A percentile compares a stretch with the other conserved stretches of the same genome.
phyloP scores from a whole-genome alignment of 2,888 invertebrate genomes.

The Erpobdella octoculata region DNA sequence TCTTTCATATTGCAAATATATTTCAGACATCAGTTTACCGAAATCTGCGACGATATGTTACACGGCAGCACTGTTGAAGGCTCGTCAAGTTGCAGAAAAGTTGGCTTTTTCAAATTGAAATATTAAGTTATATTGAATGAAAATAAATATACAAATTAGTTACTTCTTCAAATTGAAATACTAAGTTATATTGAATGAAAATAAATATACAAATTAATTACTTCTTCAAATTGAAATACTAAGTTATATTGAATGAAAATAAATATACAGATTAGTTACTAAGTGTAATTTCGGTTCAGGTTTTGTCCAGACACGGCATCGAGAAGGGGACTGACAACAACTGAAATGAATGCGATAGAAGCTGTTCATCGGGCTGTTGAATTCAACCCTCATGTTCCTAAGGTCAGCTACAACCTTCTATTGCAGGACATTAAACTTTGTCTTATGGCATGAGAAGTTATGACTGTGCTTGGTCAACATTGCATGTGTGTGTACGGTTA shows the following conservation, averaged over 20 bases:
- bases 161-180: background rate
- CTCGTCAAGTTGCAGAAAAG: constrained; percentile 79
- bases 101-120: constrained; percentile 45
- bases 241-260: background rate
- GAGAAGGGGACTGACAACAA: constrained; percentile 72
- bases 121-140: background rate
- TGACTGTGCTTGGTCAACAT: background rate
- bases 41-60: constrained; percentile 91
- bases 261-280: background rate
- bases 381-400: constrained; percentile 95
- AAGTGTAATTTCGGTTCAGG: constrained; percentile 46
- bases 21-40: constrained; percentile 76
- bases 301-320: constrained; percentile 77
- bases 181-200: background rate
- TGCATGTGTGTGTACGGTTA: background rate
- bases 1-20: too few relatives aligned
- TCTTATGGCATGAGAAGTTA: too few relatives aligned
- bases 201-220: background rate
- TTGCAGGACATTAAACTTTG: background rate
- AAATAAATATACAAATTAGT: background rate
- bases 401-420: constrained; percentile 53
- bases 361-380: constrained; percentile 90
- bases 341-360: constrained; percentile 85
- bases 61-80: constrained; percentile 85
- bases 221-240: background rate